phyloP scores from a whole-genome alignment of 92 coral and sea anemone species.

The Siderastrea siderea region DNA sequence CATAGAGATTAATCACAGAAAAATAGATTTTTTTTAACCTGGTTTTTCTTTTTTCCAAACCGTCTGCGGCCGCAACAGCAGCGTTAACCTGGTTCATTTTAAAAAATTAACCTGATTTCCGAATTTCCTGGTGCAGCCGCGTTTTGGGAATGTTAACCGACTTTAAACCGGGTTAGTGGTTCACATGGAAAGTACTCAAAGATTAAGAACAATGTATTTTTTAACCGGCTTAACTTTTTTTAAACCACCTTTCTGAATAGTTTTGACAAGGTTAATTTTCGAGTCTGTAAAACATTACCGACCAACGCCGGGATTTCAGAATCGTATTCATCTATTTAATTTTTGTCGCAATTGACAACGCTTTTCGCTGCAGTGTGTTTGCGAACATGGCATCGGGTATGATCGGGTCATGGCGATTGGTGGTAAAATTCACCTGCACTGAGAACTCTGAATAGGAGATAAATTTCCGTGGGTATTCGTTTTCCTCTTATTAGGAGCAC shows the following conservation, averaged over 20 bases:
- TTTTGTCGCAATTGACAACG: not conserved
- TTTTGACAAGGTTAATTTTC: not conserved
- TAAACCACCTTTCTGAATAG: constrained; percentile 16
- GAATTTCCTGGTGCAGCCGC: constrained; percentile 23
- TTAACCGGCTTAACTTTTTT: constrained; percentile 14
- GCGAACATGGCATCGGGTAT: not conserved
- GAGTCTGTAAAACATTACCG: constrained; percentile 8
- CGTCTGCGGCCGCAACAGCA: constrained; percentile 23
- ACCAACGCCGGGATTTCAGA: not conserved
- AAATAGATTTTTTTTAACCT: constrained; percentile 17
- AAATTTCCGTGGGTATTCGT: not conserved
- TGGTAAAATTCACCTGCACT: no score
- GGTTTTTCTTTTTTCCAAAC: not conserved
- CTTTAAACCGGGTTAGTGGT: constrained; percentile 7
- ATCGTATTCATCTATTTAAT: not conserved
- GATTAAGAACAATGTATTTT: constrained; percentile 7
- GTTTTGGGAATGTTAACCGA: not conserved
- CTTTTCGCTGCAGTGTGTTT: not conserved
- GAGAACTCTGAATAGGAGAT: no score
- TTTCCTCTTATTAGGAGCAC: not conserved
- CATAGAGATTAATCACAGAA: constrained; percentile 9
- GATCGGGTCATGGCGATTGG: no score
- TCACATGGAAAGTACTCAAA: constrained; percentile 12
- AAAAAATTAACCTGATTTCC: constrained; percentile 15
- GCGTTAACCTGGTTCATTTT: constrained; percentile 34